Percentiles rank a stretch among this genome's conserved stretches.
phyloP scores from a whole-genome alignment of 2,888 invertebrate species.

The Rapana venosa region DNA sequence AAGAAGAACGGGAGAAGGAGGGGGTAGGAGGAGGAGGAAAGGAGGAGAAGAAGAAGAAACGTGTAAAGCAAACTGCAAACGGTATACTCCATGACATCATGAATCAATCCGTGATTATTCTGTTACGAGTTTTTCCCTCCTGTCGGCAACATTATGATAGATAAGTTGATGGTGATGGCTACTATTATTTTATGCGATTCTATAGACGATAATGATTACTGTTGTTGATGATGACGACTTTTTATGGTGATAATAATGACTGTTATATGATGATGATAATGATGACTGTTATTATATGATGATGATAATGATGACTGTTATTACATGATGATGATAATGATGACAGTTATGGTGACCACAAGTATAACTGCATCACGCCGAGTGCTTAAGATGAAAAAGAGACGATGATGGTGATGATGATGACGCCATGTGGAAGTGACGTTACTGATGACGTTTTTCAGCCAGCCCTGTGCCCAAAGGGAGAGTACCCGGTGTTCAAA shows the following conservation, averaged over 20 bases:
- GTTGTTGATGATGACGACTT: background rate
- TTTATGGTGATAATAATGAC: background rate
- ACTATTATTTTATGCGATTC: background rate
- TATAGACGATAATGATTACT: background rate
- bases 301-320: background rate
- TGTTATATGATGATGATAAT: background rate
- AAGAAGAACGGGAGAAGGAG: background rate
- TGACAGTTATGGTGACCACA: background rate
- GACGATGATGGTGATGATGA: background rate
- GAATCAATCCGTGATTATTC: too few species aligned
- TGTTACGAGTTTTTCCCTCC: too few species aligned
- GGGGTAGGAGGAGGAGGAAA: too few species aligned
- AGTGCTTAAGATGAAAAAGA: background rate
- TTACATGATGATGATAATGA: background rate
- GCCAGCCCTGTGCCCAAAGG: background rate
- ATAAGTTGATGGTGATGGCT: background rate
- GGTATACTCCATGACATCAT: too few species aligned
- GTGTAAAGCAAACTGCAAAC: too few species aligned
- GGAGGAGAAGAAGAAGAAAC: too few species aligned
- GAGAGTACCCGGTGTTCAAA: constrained; percentile 36
- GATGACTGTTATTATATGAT: background rate
- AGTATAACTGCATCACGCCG: too few species aligned
- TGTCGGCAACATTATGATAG: background rate
- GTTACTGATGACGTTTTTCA: background rate
- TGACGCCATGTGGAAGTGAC: background rate